Percentiles rank a stretch among this genome's conserved stretches.
These are phyloP conservation scores for Epiblema foenella DNA, from an alignment of 2,888 invertebrate genomes.

Conservation along the genomic window DNA sequence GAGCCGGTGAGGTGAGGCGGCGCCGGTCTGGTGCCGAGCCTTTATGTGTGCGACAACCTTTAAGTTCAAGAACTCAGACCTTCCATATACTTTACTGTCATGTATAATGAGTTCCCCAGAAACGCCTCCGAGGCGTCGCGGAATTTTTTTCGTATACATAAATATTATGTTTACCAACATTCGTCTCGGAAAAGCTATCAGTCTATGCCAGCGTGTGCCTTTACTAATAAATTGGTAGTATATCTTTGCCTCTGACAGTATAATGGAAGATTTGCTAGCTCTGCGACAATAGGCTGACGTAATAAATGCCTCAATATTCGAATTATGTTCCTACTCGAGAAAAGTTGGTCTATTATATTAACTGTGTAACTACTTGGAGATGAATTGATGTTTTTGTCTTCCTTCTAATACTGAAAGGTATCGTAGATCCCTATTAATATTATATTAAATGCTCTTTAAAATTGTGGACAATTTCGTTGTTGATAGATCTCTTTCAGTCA, in stretches of 20 bases:
- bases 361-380: not conserved
- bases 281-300: conserved; percentile 18
- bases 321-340: conserved; percentile 1
- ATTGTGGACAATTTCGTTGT: not conserved
- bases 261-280: conserved; percentile 35
- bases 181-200: conserved; percentile 12
- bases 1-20: too few species aligned
- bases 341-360: conserved; percentile 10
- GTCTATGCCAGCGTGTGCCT: conserved; percentile 20
- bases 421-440: too few species aligned
- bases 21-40: too few species aligned
- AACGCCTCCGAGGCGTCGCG: not conserved
- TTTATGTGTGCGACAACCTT: too few species aligned
- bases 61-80: too few species aligned
- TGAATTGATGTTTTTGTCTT: not conserved
- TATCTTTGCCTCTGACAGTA: conserved; percentile 20
- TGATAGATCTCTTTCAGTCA: not conserved
- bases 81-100: too few species aligned
- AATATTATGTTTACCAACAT: conserved; percentile 8
- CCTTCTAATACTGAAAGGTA: not conserved
- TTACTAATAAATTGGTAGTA: conserved; percentile 33
- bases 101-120: not conserved
- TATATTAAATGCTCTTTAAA: too few species aligned
- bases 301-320: conserved; percentile 25
- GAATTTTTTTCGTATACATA: conserved; percentile 4